Percentiles rank a stretch among this genome's conserved stretches.
phyloP scores from a whole-genome alignment of 2,888 invertebrate species.

The Ectemnius continuus region DNA sequence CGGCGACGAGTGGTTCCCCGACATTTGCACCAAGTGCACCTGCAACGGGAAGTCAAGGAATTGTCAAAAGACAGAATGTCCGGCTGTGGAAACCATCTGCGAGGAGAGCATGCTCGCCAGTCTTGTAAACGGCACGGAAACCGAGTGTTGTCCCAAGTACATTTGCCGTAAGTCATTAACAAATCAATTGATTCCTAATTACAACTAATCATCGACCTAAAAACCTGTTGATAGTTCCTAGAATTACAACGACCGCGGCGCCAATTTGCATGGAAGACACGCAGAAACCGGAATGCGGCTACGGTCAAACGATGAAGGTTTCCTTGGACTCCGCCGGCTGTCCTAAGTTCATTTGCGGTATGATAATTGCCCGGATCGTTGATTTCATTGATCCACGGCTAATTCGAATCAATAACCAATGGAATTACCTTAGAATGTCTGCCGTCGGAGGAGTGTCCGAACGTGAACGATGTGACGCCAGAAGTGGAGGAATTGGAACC shows the following conservation, averaged over 20 bases:
- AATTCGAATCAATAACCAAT: background rate
- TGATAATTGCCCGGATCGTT: background rate
- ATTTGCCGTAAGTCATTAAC: slow-evolving; percentile 81
- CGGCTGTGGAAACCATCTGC: slow-evolving; percentile 81
- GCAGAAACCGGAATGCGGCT: slow-evolving; percentile 84
- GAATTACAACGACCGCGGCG: slow-evolving; percentile 79
- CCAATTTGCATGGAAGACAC: slow-evolving; percentile 82
- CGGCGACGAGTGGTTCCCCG: slow-evolving; percentile 85
- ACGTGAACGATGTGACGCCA: slow-evolving; percentile 74
- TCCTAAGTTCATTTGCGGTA: slow-evolving; percentile 86
- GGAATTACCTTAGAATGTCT: slow-evolving; percentile 82
- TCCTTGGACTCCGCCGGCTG: slow-evolving; percentile 84
- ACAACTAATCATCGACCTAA: background rate
- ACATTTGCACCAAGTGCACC: slow-evolving; percentile 86
- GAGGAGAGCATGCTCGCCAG: slow-evolving; percentile 81
- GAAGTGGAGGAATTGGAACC: slow-evolving; percentile 80
- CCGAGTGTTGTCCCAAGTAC: slow-evolving; percentile 86
- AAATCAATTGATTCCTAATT: background rate
- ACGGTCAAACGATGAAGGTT: slow-evolving; percentile 85
- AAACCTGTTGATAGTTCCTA: slow-evolving; percentile 73
- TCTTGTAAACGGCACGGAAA: slow-evolving; percentile 79
- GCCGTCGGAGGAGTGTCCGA: slow-evolving; percentile 83
- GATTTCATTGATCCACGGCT: background rate
- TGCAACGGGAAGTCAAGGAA: slow-evolving; percentile 81
- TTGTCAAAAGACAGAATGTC: slow-evolving; percentile 83